Conservation (phyloP, 1,140 invertebrate species). For the Armadillidium nasatum region DNA sequence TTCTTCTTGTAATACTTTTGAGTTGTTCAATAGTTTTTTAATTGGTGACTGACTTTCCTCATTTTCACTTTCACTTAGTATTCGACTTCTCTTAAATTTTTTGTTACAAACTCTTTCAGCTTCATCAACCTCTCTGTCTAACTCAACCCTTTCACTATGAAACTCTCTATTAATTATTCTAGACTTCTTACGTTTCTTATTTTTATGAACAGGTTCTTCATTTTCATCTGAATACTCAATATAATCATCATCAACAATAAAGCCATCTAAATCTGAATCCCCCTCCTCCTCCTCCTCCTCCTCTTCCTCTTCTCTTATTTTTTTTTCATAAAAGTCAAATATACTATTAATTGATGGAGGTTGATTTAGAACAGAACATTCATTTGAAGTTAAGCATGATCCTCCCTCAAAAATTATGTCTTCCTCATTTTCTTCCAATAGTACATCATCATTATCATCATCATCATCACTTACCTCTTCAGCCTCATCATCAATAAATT, state of each 20-base stretch:
- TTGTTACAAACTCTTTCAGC: background rate
- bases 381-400: background rate
- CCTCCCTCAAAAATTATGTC: background rate
- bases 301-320: background rate
- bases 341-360: background rate
- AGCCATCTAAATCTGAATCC: conserved; percentile 18
- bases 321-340: background rate
- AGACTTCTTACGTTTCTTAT: conserved; percentile 18
- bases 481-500: background rate
- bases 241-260: conserved; percentile 10
- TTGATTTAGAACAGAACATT: background rate
- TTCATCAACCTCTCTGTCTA: background rate
- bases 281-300: background rate
- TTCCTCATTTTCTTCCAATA: background rate
- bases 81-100: background rate
- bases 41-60: background rate
- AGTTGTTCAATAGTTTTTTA: too few relatives aligned
- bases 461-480: background rate
- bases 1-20: too few relatives aligned
- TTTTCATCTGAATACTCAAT: background rate
- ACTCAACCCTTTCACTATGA: too few relatives aligned
- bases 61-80: background rate
- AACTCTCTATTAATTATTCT: too few relatives aligned
- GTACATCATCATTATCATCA: background rate
- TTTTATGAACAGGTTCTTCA: background rate